Conservation (phyloP, 23 tunicate species). For the Clavelina lepadiformis region DNA sequence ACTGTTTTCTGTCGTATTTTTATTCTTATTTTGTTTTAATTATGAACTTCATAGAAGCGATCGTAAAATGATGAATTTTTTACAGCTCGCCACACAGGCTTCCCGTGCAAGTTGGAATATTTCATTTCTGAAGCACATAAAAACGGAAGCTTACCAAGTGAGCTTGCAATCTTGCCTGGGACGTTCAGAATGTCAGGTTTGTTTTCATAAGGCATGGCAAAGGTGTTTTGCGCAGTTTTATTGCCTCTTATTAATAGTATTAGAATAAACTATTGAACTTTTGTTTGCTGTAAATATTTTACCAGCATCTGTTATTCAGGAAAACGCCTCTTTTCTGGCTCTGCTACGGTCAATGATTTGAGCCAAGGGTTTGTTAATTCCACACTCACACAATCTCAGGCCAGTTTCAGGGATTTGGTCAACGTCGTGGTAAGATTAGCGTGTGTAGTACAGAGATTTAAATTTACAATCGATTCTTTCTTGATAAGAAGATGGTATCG, state of each 20-base stretch:
- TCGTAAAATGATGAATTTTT: no score
- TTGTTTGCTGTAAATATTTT: no score
- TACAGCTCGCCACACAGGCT: slow-evolving; percentile 2
- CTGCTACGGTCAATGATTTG: slow-evolving; percentile 19
- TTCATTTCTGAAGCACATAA: no score
- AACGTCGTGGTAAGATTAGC: slow-evolving; percentile 21
- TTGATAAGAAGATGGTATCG: no score
- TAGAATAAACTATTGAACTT: no score
- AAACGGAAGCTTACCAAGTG: neutral
- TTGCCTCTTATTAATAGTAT: no score
- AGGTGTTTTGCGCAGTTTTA: no score
- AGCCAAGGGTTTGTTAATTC: slow-evolving; percentile 22
- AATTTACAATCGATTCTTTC: no score
- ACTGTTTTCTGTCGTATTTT: neutral
- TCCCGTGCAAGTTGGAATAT: slow-evolving; percentile 10
- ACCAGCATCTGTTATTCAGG: no score
- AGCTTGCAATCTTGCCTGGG: neutral
- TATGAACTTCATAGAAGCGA: no score
- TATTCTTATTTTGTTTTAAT: neutral
- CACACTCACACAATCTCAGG: slow-evolving; percentile 21
- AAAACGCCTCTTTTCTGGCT: slow-evolving; percentile 37
- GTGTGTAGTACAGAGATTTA: no score
- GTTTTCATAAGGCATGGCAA: neutral
- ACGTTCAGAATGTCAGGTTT: slow-evolving; percentile 53
- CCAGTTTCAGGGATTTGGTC: slow-evolving; percentile 16